Conservation (phyloP, 2,113 vertebrate genomes). For the Anoura caudifer region DNA sequence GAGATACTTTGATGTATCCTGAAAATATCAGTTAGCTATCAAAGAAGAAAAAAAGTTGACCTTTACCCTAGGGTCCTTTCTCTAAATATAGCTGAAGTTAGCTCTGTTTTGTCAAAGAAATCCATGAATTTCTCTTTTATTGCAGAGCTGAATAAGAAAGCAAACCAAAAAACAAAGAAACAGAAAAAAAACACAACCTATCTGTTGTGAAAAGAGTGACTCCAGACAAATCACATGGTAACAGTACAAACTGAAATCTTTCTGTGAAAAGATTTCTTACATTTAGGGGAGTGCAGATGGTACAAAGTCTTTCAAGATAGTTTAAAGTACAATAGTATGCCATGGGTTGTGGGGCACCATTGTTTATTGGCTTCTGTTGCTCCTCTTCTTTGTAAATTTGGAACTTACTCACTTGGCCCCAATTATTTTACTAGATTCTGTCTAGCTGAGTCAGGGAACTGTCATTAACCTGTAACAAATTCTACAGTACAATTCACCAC, state of each 20-base stretch:
- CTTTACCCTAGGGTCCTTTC: background rate
- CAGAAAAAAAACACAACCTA: too few species aligned
- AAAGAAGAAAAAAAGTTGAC: background rate
- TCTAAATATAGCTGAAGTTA: background rate
- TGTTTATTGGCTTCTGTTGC: background rate
- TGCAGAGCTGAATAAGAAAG: background rate
- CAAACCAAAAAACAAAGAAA: background rate
- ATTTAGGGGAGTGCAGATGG: too few species aligned
- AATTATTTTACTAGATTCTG: background rate
- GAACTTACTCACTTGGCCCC: background rate
- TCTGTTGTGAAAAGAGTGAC: background rate
- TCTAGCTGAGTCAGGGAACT: background rate
- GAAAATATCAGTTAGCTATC: background rate
- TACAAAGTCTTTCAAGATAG: background rate
- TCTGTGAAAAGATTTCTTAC: background rate
- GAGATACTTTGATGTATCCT: background rate
- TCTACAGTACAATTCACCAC: background rate
- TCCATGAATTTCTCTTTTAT: background rate
- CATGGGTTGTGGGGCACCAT: accelerated
- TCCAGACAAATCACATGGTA: background rate
- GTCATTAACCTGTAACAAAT: background rate
- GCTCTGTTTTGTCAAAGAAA: background rate
- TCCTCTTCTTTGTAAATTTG: background rate
- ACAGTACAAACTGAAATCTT: background rate
- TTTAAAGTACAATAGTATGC: background rate